A percentile compares a stretch with the other conserved stretches of the same genome.
phyloP scores from a whole-genome alignment of 2,888 invertebrate genomes.

The Prosopocoilus inquinatus region DNA sequence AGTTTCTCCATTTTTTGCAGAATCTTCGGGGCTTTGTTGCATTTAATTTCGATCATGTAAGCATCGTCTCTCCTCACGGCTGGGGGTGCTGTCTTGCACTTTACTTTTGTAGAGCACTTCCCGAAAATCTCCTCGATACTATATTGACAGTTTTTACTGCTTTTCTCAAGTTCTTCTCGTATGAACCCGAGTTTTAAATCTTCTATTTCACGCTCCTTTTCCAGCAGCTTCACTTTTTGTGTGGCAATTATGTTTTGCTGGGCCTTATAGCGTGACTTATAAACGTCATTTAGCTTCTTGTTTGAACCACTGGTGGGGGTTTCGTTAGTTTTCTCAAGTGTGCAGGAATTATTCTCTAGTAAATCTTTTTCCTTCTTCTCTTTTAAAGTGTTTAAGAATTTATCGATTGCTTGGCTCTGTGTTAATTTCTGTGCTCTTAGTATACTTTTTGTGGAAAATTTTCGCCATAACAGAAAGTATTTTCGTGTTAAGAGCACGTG shows the following conservation, averaged over 20 bases:
- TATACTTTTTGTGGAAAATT: constrained; percentile 7
- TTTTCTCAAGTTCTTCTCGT: constrained; percentile 62
- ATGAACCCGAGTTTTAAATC: constrained; percentile 70
- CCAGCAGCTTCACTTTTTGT: constrained; percentile 68
- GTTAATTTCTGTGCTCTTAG: neutral
- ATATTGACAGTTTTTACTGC: constrained; percentile 58
- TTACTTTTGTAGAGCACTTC: constrained; percentile 42
- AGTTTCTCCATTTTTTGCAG: constrained; percentile 71
- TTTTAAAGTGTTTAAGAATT: constrained; percentile 12
- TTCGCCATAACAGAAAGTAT: constrained; percentile 17
- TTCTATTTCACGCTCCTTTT: constrained; percentile 71
- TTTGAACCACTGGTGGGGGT: neutral
- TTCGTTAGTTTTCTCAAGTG: neutral
- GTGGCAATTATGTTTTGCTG: constrained; percentile 72
- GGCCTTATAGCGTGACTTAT: constrained; percentile 57
- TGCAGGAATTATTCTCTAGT: neutral
- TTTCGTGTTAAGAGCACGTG: neutral
- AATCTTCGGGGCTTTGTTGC: constrained; percentile 65
- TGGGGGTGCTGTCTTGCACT: constrained; percentile 53
- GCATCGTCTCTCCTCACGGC: constrained; percentile 48
- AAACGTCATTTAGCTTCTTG: constrained; percentile 12
- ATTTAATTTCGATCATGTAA: constrained; percentile 45
- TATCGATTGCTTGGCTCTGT: constrained; percentile 10
- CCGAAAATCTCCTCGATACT: constrained; percentile 54
- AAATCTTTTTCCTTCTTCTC: constrained; percentile 7